Evolutionary conservation across 2,113 vertebrate genomes (phyloP), one percentile per base, ranked within the genome.

Genomic region (Sterna hirundo): DNA sequence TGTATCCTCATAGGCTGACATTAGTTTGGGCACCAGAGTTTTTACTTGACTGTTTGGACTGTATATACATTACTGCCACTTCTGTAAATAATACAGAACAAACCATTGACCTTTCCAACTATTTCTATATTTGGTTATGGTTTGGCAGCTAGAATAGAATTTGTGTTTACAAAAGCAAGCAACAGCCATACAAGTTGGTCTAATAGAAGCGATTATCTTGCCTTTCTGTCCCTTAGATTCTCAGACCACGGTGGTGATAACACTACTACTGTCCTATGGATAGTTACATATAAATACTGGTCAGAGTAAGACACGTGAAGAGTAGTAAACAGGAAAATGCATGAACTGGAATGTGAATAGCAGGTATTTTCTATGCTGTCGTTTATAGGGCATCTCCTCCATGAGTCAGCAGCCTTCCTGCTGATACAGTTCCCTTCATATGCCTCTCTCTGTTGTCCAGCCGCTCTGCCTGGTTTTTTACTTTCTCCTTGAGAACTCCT

Each of bases 401-500:
- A 5, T 44, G 66, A 84, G 75, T 87, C 87, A 69, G 84, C 77
- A 93, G 62, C 32, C 55, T 69, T 79, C 49, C 91, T 93, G 65
- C 90, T 96, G 81, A 16, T 90, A 36, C 13, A 40, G 9, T 65
- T 96, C 64, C 52, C 66, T 85, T 93, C 52, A 15, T 52, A 29
- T 12, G 19, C 70, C 49, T 72, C 17, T 91, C 9, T 38, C 34
- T 40, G 40, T 15, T 76, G 71, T 79, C 78, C 78, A 74, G n/a
- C 25, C 1, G 4, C 40, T 69, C 54, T 90, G 30, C 38, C 47
- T 38, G 42, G 34, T 15, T 83, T 84, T 90, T 68, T 4, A 40
- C 34, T 87, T 69, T 91, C 52, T 91, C 66, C 82, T 90, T 88
- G 91, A 92, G 83, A 94, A 47, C 40, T 85, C n/a, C 61, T 87